phyloP scores from a whole-genome alignment of 2,113 vertebrate genomes.

The Aramus guarauna region DNA sequence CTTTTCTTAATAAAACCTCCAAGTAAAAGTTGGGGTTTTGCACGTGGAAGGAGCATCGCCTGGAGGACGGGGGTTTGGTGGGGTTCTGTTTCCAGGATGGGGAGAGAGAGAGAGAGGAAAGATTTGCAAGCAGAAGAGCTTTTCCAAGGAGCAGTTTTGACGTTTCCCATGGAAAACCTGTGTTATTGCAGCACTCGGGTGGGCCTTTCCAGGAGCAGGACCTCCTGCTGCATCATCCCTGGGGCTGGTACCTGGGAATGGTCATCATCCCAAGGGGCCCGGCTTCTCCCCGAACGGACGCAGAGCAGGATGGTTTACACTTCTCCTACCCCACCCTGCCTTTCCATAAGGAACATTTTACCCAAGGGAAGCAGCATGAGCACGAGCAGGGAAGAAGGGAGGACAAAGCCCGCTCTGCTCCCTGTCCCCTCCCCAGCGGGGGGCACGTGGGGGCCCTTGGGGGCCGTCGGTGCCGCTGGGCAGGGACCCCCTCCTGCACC shows the following conservation, averaged over 20 bases:
- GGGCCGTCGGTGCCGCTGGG: background rate
- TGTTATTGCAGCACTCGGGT: background rate
- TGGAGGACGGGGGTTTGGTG: fast-evolving
- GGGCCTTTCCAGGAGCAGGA: background rate
- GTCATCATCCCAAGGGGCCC: background rate
- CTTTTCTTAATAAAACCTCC: background rate
- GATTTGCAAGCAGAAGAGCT: background rate
- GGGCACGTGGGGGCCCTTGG: fast-evolving
- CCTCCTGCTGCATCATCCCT: background rate
- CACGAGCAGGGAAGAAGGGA: background rate
- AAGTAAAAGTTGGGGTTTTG: background rate
- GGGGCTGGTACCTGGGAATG: background rate
- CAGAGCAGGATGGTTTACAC: background rate
- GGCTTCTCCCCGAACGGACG: background rate
- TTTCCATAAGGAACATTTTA: background rate
- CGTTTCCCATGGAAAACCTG: background rate
- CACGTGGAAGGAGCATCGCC: fast-evolving
- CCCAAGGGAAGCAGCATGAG: background rate
- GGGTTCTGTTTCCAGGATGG: background rate
- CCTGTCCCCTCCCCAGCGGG: background rate
- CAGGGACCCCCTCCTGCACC: background rate
- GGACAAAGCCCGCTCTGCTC: background rate
- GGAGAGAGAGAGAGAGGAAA: background rate
- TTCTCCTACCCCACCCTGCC: background rate
- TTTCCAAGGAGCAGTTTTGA: background rate